A percentile compares a stretch with the other conserved stretches of the same genome.
phyloP scores from a whole-genome alignment of 2,113 vertebrate genomes.

The Sarotherodon lohbergeri region DNA sequence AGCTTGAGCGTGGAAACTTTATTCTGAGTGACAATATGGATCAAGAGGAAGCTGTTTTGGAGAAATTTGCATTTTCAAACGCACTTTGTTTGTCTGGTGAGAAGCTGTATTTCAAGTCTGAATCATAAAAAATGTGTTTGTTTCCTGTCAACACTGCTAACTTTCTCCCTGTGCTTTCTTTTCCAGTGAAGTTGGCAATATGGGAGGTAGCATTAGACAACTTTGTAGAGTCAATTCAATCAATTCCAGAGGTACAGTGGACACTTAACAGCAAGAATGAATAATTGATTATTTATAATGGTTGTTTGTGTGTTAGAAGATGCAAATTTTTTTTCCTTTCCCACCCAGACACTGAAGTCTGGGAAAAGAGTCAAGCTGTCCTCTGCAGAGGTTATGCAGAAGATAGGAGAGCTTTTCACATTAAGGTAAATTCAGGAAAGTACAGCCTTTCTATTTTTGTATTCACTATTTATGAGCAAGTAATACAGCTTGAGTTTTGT shows the following conservation, averaged over 20 bases:
- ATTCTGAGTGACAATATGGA: constrained; percentile 79
- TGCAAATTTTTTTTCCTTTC: background rate
- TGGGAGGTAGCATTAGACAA: constrained; percentile 94
- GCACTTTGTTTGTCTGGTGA: constrained; percentile 93
- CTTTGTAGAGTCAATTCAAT: constrained; percentile 96
- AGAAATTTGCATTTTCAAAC: constrained; percentile 98
- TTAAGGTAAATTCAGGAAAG: constrained; percentile 76
- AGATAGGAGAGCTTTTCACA: constrained; percentile 93
- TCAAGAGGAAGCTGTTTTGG: constrained; percentile 78
- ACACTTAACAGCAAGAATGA: background rate
- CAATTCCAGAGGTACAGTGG: constrained; percentile 89
- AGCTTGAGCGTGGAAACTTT: constrained; percentile 87
- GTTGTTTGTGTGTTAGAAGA: background rate
- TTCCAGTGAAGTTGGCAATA: constrained; percentile 93
- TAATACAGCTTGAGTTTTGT: background rate
- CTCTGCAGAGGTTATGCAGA: constrained; percentile 94
- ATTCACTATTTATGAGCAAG: background rate
- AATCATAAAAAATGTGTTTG: background rate
- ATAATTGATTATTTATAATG: constrained; percentile 1
- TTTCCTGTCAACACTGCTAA: background rate
- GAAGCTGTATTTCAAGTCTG: background rate
- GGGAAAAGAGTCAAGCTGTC: constrained; percentile 88
- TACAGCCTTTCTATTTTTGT: background rate
- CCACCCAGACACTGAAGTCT: constrained; percentile 82
- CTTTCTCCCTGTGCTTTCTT: background rate